phyloP scores from a whole-genome alignment of 2,797 vertebrate genomes.

The Danio jaintianensis region DNA sequence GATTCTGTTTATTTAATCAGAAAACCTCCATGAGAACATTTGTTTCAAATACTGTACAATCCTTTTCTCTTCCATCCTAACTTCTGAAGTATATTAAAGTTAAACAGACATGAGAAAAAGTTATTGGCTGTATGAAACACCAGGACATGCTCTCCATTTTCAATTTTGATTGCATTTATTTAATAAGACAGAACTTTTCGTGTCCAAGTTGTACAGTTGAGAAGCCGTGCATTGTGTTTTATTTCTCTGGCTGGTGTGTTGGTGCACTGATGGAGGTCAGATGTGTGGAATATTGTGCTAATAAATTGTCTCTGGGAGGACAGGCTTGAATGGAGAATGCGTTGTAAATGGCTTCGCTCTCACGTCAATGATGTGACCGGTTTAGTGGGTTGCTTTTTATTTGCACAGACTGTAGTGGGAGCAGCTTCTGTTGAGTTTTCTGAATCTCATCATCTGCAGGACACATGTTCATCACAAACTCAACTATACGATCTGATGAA shows the following conservation, averaged over 20 bases:
- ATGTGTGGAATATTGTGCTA: background rate
- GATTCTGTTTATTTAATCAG: background rate
- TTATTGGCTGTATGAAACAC: background rate
- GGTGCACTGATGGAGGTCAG: background rate
- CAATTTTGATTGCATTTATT: no score
- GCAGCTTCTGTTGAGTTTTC: conserved; percentile 4
- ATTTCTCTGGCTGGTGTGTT: no score
- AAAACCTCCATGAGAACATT: background rate
- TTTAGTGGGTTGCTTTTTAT: background rate
- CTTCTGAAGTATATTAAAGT: background rate
- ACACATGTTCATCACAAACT: conserved; percentile 2
- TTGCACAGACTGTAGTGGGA: background rate
- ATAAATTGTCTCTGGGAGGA: background rate
- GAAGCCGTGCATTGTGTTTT: no score
- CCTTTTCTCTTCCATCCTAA: background rate
- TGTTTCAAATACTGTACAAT: background rate
- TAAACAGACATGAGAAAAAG: background rate
- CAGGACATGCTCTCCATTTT: no score
- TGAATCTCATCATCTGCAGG: background rate
- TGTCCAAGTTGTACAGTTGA: no score
- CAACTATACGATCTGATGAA: background rate
- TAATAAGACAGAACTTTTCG: no score
- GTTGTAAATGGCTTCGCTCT: background rate
- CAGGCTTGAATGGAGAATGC: background rate
- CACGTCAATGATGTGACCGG: background rate